Percentiles rank a stretch among this genome's conserved stretches.
Evolutionary conservation across 2,113 vertebrate genomes (phyloP).

Genomic region (Pleuronectes platessa): DNA sequence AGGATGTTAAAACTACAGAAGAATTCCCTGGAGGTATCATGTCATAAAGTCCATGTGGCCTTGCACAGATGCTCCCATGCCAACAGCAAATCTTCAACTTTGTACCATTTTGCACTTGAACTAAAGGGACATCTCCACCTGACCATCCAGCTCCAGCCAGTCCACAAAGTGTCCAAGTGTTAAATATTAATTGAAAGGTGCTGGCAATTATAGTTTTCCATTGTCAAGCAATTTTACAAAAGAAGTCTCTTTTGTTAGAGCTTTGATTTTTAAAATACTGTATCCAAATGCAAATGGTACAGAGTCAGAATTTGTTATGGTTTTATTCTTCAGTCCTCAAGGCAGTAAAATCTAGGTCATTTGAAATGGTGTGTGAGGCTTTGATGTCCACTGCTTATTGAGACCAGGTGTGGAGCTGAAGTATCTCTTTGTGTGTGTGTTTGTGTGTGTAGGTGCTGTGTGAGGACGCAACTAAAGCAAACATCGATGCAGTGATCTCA

Average conservation of each 20-base stretch:
- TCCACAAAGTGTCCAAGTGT: slow-evolving; percentile 6
- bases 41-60: no score
- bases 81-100: neutral
- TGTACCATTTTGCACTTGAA: neutral
- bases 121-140: neutral
- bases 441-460: slow-evolving; percentile 83
- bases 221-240: slow-evolving; percentile 23
- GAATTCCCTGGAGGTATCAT: no score
- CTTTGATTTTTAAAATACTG: slow-evolving; percentile 12
- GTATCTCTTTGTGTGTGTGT: slow-evolving; percentile 15
- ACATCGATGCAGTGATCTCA: slow-evolving; percentile 86
- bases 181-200: neutral
- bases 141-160: neutral
- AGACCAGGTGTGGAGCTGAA: slow-evolving; percentile 33
- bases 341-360: slow-evolving; percentile 32
- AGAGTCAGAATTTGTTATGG: slow-evolving; percentile 7
- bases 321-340: slow-evolving; percentile 28
- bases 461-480: slow-evolving; percentile 83
- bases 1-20: no score
- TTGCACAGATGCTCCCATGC: no score
- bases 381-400: slow-evolving; percentile 41
- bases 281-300: slow-evolving; percentile 37
- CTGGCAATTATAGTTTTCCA: neutral
- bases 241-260: slow-evolving; percentile 18
- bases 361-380: slow-evolving; percentile 32